Evolutionary conservation across 2,888 invertebrate species (phyloP).

Genomic region (Acleris cristana): DNA sequence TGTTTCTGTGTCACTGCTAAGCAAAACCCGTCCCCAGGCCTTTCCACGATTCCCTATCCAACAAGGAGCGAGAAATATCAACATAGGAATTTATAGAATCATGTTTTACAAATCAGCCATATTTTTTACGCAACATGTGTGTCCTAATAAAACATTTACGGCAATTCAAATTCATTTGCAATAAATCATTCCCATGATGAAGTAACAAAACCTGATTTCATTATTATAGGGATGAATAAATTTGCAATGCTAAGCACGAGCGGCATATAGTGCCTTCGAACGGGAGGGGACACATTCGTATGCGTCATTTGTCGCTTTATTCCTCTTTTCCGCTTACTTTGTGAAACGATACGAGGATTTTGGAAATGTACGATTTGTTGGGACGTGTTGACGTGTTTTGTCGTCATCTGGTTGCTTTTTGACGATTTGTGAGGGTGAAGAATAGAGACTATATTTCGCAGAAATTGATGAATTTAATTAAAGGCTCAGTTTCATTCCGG

Average conservation of each 20-base stretch:
- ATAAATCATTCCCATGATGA: conserved; percentile 28
- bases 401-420: too few species aligned
- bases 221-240: conserved; percentile 35
- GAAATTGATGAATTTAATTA: background rate
- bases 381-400: too few species aligned
- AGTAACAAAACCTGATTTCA: conserved; percentile 33
- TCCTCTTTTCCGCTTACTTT: conserved; percentile 45
- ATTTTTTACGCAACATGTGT: background rate
- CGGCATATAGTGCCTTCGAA: conserved; percentile 21
- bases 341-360: conserved; percentile 7
- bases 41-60: too few species aligned
- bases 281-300: conserved; percentile 51
- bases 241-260: conserved; percentile 34
- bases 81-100: background rate
- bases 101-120: background rate
- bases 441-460: too few species aligned
- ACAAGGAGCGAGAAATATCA: too few species aligned
- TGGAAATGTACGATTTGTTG: conserved; percentile 2
- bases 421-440: too few species aligned
- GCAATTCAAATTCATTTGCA: conserved; percentile 6
- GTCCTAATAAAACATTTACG: conserved; percentile 3
- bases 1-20: too few species aligned
- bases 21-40: too few species aligned
- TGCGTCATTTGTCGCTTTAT: conserved; percentile 54
- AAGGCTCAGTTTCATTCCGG: too few species aligned